Percentiles rank a stretch among this genome's conserved stretches.
phyloP scores from a whole-genome alignment of 2,113 vertebrate species.

The Stictonetta naevosa region DNA sequence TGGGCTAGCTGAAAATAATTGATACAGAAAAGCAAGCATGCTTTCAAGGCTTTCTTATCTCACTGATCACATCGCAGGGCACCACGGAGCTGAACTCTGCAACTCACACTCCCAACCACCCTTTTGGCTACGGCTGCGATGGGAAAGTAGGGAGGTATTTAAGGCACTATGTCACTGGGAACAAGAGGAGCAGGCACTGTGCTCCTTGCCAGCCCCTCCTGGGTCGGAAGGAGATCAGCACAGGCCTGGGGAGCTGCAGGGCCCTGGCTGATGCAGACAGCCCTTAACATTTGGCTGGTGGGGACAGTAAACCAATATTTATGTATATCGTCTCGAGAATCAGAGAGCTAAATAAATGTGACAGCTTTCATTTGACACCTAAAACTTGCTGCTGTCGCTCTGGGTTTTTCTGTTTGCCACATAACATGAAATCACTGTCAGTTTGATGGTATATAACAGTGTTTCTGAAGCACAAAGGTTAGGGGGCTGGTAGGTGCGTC shows the following conservation, averaged over 20 bases:
- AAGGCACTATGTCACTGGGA: neutral
- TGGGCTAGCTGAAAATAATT: neutral
- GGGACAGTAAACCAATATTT: conserved; percentile 30
- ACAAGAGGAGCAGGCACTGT: neutral
- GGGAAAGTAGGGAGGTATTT: neutral
- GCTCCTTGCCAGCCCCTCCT: neutral
- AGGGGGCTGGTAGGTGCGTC: neutral
- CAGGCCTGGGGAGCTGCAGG: neutral
- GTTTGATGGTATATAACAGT: conserved; percentile 11
- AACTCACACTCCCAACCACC: neutral
- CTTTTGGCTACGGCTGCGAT: neutral
- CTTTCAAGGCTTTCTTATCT: neutral
- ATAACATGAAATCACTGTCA: conserved; percentile 58
- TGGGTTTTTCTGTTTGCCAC: conserved; percentile 49
- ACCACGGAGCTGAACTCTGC: neutral
- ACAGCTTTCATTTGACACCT: conserved; percentile 52
- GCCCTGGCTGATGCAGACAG: conserved; percentile 13
- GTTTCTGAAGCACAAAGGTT: conserved; percentile 43
- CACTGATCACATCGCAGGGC: neutral
- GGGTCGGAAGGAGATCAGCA: neutral
- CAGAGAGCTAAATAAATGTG: conserved; percentile 46
- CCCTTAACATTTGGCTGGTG: neutral
- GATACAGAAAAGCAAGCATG: neutral
- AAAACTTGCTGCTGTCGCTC: conserved; percentile 57
- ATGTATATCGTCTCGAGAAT: conserved; percentile 37